Evolutionary conservation across 1,140 invertebrate species (phyloP).

Genomic region (Aphis craccivora): DNA sequence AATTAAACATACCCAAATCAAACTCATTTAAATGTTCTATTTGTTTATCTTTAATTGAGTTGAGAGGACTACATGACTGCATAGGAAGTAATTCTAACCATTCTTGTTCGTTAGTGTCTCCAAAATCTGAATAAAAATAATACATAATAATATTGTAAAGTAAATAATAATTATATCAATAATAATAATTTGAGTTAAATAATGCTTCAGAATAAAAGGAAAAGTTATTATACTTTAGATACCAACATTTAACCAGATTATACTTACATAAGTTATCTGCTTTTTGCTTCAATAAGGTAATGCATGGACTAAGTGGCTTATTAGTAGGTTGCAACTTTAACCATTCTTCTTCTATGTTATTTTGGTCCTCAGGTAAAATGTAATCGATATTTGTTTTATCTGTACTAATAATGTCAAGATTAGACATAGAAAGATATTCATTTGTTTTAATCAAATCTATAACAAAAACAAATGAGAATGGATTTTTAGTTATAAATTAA

Average conservation of each 20-base stretch:
- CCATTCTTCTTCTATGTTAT: conserved; percentile 5
- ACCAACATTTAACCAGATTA: neutral
- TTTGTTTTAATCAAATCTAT: conserved; percentile 14
- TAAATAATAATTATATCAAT: no score
- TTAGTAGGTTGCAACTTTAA: neutral
- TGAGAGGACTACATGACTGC: neutral
- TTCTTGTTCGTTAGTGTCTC: neutral
- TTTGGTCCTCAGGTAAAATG: no score
- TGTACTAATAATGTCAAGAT: neutral
- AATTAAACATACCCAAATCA: neutral
- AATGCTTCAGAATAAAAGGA: conserved; percentile 1
- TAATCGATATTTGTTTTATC: no score
- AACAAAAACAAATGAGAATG: neutral
- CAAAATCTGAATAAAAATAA: conserved; percentile 20
- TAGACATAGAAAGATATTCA: neutral
- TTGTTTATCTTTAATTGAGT: no score
- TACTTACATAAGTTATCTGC: neutral
- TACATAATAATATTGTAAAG: neutral
- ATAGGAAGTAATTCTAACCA: neutral
- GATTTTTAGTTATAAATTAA: conserved; percentile 9
- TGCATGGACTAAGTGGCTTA: neutral
- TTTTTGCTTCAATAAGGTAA: neutral
- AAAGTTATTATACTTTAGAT: neutral
- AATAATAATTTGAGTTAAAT: no score
- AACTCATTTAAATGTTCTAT: neutral